Evolutionary conservation across 1,140 invertebrate species (phyloP), one percentile per base, ranked within the genome.

Genomic region (Adoxophyes honmai): DNA sequence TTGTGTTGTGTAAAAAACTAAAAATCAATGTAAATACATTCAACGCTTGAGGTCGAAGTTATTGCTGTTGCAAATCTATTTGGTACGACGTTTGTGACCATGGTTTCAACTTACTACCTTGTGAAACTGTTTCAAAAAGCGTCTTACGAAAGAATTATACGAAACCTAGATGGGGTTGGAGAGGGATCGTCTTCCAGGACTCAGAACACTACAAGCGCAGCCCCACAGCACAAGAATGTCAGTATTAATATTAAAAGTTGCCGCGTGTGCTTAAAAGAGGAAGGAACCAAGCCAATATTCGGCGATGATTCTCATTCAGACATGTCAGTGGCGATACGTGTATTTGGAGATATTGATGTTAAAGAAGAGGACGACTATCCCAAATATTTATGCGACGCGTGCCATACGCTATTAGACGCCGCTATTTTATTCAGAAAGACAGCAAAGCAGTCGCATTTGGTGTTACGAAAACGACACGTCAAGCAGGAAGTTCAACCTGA

Each of bases 341-440:
- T 34, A 11, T 52, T 52, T 35, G 51, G 51, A n/a, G 51, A 52
- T 15, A 36, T 52, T 11, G 34, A 34, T 34, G 15, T 52, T 10
- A 35, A 52, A 34, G 51, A 52, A 52, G 33, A 52, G 33, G 51
- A 52, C 33, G 28, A 52, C 15, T 34, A 52, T 15, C 34, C 51
- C 0, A 52, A 52, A 52, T 34, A 10, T 35, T 52, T 52, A 36
- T 52, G 51, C n/a, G 28, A 34, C 34, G 34, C 51, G 4, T 52
- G 51, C 15, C 33, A 52, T 28, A 34, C 34, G 4, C 15, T 52
- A 34, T 16, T 52, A 11, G 34, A 52, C 9, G 51, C 51, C 7
- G 51, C 51, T 34, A 52, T 52, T 28, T 52, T 52, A 52, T 52
- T 52, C 13, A 52, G 51, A 35, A 52, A 52, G 33, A 35, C 51